phyloP scores from a whole-genome alignment of 2,888 invertebrate species.

The Octodonta nipae region DNA sequence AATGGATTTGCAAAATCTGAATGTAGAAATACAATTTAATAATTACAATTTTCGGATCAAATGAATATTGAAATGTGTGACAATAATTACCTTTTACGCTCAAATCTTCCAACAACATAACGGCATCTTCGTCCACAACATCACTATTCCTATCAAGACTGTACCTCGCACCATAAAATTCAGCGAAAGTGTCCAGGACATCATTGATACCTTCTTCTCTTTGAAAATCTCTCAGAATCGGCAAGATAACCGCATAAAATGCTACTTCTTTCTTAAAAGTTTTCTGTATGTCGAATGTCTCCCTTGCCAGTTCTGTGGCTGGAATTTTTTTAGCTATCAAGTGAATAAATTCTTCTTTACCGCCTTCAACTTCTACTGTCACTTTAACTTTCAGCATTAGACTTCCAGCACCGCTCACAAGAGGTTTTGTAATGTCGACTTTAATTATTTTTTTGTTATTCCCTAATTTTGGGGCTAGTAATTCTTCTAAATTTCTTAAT shows the following conservation, averaged over 20 bases:
- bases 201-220: not conserved
- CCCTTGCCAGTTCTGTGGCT: not conserved
- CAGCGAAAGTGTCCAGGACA: not conserved
- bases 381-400: not conserved
- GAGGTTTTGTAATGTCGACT: not conserved
- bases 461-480: too few species aligned
- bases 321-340: not conserved
- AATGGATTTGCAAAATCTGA: too few species aligned
- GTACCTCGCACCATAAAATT: not conserved
- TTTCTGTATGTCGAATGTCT: not conserved
- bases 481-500: too few species aligned
- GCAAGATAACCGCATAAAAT: not conserved
- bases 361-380: not conserved
- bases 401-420: not conserved
- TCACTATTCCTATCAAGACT: not conserved
- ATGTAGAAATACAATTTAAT: too few species aligned
- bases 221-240: not conserved
- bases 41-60: too few species aligned
- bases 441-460: not conserved
- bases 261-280: not conserved
- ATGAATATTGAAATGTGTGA: too few species aligned
- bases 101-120: not conserved
- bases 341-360: not conserved
- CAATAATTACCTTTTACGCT: not conserved
- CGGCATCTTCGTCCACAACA: not conserved